Percentiles rank a stretch among this genome's conserved stretches.
phyloP scores from a whole-genome alignment of 2,888 invertebrate species.

The Cephus nigrinus region DNA sequence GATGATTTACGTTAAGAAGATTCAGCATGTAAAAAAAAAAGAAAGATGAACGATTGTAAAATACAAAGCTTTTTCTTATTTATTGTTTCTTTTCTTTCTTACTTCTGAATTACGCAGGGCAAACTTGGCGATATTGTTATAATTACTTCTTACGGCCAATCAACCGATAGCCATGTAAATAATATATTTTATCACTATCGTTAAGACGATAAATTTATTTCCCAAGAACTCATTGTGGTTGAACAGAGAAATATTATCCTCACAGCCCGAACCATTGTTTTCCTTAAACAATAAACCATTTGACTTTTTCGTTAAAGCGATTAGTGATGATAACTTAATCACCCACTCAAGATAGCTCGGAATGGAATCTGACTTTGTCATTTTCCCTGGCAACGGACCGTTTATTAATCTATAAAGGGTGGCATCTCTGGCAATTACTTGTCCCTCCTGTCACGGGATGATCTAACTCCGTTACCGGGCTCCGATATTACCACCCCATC shows the following conservation, averaged over 20 bases:
- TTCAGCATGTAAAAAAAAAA: neutral
- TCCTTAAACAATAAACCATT: neutral
- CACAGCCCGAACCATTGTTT: neutral
- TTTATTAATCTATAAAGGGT: conserved; percentile 22
- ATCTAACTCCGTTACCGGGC: conserved; percentile 21
- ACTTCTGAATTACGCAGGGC: neutral
- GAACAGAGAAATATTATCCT: neutral
- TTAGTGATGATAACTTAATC: neutral
- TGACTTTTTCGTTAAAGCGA: neutral
- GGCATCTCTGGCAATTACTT: conserved; percentile 23
- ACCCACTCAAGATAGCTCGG: neutral
- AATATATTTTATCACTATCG: neutral
- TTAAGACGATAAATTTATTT: neutral
- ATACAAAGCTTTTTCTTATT: neutral
- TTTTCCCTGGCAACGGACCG: conserved; percentile 7
- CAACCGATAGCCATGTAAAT: neutral
- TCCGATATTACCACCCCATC: conserved; percentile 8
- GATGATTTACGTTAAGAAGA: neutral
- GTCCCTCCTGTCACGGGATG: conserved; percentile 19
- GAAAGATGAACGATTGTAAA: neutral
- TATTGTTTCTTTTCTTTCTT: neutral
- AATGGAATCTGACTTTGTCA: conserved; percentile 6
- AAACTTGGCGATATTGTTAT: neutral
- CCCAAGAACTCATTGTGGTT: neutral
- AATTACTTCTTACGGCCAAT: neutral